Conservation (phyloP, 2,113 vertebrate species). For the Nibea coibor region DNA sequence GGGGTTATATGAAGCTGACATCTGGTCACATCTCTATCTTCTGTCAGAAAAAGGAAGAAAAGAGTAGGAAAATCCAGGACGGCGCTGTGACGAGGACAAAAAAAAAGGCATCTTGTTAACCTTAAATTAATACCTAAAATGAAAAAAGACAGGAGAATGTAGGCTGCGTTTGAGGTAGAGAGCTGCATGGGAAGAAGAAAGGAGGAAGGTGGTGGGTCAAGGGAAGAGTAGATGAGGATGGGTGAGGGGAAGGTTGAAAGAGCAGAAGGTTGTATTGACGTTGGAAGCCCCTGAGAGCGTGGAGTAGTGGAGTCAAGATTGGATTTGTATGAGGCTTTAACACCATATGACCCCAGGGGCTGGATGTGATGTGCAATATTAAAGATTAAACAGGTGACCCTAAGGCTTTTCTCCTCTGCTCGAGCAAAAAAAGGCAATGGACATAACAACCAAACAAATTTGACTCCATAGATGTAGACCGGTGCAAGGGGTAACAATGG, state of each 20-base stretch:
- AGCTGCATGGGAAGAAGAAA: slow-evolving; percentile 8
- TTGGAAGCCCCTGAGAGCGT: slow-evolving; percentile 53
- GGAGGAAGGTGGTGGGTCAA: slow-evolving; percentile 9
- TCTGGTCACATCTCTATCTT: slow-evolving; percentile 11
- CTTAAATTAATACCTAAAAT: neutral
- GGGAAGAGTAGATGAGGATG: slow-evolving; percentile 16
- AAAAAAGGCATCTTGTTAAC: neutral
- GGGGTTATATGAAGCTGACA: slow-evolving; percentile 9
- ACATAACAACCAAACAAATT: slow-evolving; percentile 15
- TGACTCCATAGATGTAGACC: neutral
- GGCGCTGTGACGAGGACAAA: neutral
- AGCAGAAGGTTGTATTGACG: slow-evolving; percentile 58
- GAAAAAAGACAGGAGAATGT: neutral
- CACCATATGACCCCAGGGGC: slow-evolving; percentile 56
- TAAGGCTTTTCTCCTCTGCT: slow-evolving; percentile 33
- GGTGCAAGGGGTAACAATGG: neutral
- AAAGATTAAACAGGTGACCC: slow-evolving; percentile 71
- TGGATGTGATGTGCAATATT: slow-evolving; percentile 58
- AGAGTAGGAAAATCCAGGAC: neutral
- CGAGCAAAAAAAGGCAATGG: neutral
- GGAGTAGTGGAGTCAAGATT: slow-evolving; percentile 57
- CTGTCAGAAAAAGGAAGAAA: neutral
- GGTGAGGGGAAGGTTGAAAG: slow-evolving; percentile 49
- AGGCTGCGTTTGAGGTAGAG: neutral
- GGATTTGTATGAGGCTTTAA: slow-evolving; percentile 72